phyloP scores from a whole-genome alignment of 2,113 vertebrate genomes.

The Eulemur macaco region DNA sequence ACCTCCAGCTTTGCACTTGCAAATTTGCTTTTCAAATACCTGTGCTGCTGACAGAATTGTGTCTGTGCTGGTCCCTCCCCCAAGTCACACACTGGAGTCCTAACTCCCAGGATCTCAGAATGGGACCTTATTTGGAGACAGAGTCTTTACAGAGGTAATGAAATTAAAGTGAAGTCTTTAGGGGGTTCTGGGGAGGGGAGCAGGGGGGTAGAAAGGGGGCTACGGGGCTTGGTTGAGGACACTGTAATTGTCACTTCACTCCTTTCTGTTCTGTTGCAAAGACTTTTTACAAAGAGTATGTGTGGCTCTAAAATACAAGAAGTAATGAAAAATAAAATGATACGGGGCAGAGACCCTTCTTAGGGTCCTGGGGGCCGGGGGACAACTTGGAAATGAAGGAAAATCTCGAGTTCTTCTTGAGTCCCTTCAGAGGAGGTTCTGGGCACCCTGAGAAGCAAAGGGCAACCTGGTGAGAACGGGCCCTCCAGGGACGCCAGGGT shows the following conservation, averaged over 20 bases:
- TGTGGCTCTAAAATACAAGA: not conserved
- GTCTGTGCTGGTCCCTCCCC: not conserved
- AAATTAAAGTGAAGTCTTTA: not conserved
- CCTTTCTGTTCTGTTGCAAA: not conserved
- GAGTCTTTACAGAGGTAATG: not conserved
- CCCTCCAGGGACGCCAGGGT: too few relatives aligned
- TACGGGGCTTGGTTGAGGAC: not conserved
- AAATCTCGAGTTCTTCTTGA: too few relatives aligned
- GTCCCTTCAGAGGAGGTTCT: too few relatives aligned
- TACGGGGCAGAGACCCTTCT: too few relatives aligned
- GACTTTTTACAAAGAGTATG: not conserved
- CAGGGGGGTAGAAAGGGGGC: not conserved
- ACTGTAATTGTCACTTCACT: not conserved
- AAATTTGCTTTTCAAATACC: not conserved
- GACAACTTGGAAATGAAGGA: too few relatives aligned
- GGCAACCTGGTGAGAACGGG: too few relatives aligned
- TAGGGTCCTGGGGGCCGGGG: too few relatives aligned
- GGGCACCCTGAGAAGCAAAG: too few relatives aligned
- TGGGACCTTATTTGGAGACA: not conserved
- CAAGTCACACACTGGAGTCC: not conserved
- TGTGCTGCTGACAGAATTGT: not conserved
- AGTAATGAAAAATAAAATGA: not conserved
- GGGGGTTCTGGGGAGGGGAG: too few relatives aligned
- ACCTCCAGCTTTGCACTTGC: not conserved
- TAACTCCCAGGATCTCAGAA: not conserved